Conservation (phyloP, 1,140 invertebrate genomes). For the Ruditapes philippinarum region DNA sequence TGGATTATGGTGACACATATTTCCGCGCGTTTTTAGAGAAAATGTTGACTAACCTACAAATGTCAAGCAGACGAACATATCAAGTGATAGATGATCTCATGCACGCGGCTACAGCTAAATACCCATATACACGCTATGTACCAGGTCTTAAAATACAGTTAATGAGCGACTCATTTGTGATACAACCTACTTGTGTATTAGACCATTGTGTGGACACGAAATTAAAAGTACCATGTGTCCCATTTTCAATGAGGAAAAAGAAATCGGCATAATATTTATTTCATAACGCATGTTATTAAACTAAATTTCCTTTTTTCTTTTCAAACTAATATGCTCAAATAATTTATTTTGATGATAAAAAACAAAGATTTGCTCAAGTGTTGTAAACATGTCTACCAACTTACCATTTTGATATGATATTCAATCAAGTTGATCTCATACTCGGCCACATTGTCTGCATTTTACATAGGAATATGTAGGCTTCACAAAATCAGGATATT, state of each 20-base stretch:
- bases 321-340: no score
- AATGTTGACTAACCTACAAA: conserved; percentile 54
- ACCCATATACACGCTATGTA: conserved; percentile 69
- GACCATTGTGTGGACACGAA: neutral
- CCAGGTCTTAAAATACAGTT: conserved; percentile 59
- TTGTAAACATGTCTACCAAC: no score
- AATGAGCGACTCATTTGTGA: conserved; percentile 40
- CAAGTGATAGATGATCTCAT: conserved; percentile 68
- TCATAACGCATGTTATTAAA: no score
- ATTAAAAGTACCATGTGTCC: conserved; percentile 25
- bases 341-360: no score
- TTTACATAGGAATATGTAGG: no score
- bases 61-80: conserved; percentile 43
- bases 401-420: no score
- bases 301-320: no score
- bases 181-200: conserved; percentile 29
- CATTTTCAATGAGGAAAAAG: conserved; percentile 51
- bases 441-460: no score
- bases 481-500: no score
- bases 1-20: conserved; percentile 72
- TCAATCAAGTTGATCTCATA: no score
- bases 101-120: conserved; percentile 58
- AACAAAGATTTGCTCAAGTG: no score
- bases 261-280: conserved; percentile 32
- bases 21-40: conserved; percentile 63